Base-by-base conservation (phyloP, 2,888 invertebrate species). In the Scrobipalpa atriplicella region DNA sequence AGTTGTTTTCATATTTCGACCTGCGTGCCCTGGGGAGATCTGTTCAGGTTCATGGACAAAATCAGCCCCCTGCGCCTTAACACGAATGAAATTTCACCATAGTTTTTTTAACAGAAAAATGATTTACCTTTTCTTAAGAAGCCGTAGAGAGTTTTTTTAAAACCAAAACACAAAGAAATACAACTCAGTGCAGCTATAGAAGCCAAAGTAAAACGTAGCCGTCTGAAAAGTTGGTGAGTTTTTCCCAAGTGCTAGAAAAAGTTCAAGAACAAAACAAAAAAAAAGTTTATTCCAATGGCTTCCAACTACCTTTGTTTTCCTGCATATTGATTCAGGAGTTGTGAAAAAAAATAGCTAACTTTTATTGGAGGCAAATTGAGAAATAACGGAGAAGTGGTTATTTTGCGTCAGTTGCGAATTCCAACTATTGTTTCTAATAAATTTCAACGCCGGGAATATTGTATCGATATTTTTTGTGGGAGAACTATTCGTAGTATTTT, bases 141-240 rank as follows among this genome's bases (percentile, higher is more conserved):
- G 5, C 29, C 29, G 43, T 13, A 43, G 13, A 21, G 54, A 47
- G n/a, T n/a, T 56, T 29, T 56, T 56, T 29, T 56, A 13, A 38
- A 38, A 38, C 38, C 38, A n/a, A 38, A 58, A 38, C 16, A 38
- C 58, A 58, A 58, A 58, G 19, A 56, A 18, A 36, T 38, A 58
- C 36, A 58, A 58, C 36, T 58, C 58, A 8, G 11, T 38, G n/a
- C 38, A 58, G 36, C 58, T 58, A 58, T 21, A 29, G 54, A 58
- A 58, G 58, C 58, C 58, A 38, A 19, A 58, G 58, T 61, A 61
- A 70, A 67, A 66, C 61, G 68, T 73, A 72, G 71, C 71, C 73
- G 78, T 78, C 78, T 77, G 74, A 71, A 60, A 78, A 79, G 75
- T 79, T 77, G 65, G 68, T 69, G 67, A 51, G 66, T 68, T 71